These are phyloP conservation scores for Sebastolobus altivelis DNA, from an alignment of 2,797 vertebrate species.

Conservation along the genomic window DNA sequence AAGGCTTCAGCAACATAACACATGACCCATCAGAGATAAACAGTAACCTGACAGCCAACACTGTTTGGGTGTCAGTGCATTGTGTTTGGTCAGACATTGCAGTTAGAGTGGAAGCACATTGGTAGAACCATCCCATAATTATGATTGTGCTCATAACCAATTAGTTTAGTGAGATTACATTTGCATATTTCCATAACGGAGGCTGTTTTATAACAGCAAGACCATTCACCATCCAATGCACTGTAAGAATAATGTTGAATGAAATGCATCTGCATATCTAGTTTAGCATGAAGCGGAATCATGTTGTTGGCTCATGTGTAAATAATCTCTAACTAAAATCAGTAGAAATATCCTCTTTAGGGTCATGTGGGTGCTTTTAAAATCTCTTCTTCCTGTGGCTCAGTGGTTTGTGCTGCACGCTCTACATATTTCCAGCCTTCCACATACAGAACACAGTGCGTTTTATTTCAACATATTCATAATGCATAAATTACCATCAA, in stretches of 20 bases:
- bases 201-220: background rate
- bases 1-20: no score
- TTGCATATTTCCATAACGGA: constrained; percentile 20
- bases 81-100: constrained; percentile 8
- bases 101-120: background rate
- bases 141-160: constrained; percentile 3
- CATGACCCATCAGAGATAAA: background rate
- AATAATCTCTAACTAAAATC: background rate
- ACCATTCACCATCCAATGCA: background rate
- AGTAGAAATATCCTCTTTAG: background rate
- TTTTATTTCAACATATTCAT: constrained; percentile 28
- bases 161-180: constrained; percentile 24
- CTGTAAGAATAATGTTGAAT: background rate
- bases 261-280: background rate
- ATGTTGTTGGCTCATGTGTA: background rate
- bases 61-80: background rate
- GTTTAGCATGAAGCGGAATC: background rate
- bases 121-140: constrained; percentile 19
- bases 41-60: background rate
- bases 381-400: background rate
- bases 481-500: constrained; percentile 37
- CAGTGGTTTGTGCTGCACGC: background rate
- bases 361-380: background rate
- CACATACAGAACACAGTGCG: background rate
- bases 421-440: background rate